Evolutionary conservation across 2,797 vertebrate genomes (phyloP).

Genomic region (Urocyon cinereoargenteus): DNA sequence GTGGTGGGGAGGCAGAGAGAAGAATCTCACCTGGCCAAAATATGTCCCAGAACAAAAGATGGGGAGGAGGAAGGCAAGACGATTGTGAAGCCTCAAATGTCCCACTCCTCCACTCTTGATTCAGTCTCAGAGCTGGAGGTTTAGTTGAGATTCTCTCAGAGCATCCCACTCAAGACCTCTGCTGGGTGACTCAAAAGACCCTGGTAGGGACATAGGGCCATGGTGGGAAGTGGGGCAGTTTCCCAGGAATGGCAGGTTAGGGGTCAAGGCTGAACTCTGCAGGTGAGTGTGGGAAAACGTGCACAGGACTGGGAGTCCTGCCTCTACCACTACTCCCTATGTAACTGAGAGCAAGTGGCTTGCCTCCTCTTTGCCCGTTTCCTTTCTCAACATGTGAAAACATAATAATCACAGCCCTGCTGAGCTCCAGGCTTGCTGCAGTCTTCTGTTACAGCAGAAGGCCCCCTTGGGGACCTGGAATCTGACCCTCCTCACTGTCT

Average conservation of each 20-base stretch:
- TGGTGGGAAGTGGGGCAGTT: not conserved
- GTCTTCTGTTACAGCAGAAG: not conserved
- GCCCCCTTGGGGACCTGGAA: not conserved
- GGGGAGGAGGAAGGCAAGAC: not conserved
- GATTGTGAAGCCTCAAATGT: not conserved
- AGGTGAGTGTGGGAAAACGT: constrained; percentile 21
- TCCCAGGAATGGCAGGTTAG: not conserved
- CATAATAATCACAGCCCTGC: not conserved
- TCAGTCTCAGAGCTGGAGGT: not conserved
- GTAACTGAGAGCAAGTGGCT: not conserved
- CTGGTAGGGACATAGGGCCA: not conserved
- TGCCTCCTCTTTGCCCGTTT: constrained; percentile 26
- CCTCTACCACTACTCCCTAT: not conserved
- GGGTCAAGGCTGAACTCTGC: not conserved
- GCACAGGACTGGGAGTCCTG: constrained; percentile 32
- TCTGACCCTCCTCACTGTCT: not conserved
- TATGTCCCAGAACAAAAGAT: constrained; percentile 3
- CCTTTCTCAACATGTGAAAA: constrained; percentile 45
- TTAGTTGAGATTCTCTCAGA: not conserved
- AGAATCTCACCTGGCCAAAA: constrained; percentile 33
- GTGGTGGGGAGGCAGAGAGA: not conserved
- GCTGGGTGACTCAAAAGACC: not conserved
- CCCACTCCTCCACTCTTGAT: not conserved
- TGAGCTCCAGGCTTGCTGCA: not conserved
- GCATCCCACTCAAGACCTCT: not conserved